A percentile compares a stretch with the other conserved stretches of the same genome.
Evolutionary conservation across 2,888 invertebrate genomes (phyloP).

Genomic region (Pilophorus perplexus): DNA sequence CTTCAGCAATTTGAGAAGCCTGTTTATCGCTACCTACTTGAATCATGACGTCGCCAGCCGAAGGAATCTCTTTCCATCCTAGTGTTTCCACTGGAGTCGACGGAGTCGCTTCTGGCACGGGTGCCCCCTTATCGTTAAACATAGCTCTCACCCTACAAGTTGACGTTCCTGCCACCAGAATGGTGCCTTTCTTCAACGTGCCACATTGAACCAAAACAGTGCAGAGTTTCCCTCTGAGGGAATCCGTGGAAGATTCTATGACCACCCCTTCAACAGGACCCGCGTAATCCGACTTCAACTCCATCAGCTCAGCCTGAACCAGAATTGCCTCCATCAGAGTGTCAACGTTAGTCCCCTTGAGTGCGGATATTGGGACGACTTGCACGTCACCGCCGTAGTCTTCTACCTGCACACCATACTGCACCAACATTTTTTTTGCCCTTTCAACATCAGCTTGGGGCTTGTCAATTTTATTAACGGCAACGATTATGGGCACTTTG

Average conservation of each 20-base stretch:
- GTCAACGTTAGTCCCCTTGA: conserved; percentile 75
- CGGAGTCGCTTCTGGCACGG: conserved; percentile 68
- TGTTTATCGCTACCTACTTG: conserved; percentile 77
- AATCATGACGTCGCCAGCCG: conserved; percentile 82
- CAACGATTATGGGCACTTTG: conserved; percentile 88
- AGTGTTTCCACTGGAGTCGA: conserved; percentile 79
- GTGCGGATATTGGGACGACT: conserved; percentile 85
- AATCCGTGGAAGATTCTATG: conserved; percentile 76
- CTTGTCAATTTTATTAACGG: conserved; percentile 97
- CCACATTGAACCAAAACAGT: conserved; percentile 84
- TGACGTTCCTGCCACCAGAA: conserved; percentile 77
- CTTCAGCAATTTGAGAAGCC: conserved; percentile 65
- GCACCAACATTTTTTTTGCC: conserved; percentile 70
- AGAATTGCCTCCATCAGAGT: conserved; percentile 78
- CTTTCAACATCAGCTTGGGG: conserved; percentile 80
- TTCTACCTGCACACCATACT: conserved; percentile 80
- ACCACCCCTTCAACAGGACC: conserved; percentile 87
- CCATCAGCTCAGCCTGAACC: conserved; percentile 81
- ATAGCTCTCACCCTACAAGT: conserved; percentile 82
- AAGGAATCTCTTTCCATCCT: conserved; percentile 88
- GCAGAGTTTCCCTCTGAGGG: conserved; percentile 71
- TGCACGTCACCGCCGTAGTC: conserved; percentile 89
- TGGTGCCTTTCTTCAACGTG: conserved; percentile 71
- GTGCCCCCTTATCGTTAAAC: conserved; percentile 71
- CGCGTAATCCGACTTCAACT: conserved; percentile 76